Evolutionary conservation across 1,140 invertebrate species (phyloP).

Genomic region (Bombus impatiens): DNA sequence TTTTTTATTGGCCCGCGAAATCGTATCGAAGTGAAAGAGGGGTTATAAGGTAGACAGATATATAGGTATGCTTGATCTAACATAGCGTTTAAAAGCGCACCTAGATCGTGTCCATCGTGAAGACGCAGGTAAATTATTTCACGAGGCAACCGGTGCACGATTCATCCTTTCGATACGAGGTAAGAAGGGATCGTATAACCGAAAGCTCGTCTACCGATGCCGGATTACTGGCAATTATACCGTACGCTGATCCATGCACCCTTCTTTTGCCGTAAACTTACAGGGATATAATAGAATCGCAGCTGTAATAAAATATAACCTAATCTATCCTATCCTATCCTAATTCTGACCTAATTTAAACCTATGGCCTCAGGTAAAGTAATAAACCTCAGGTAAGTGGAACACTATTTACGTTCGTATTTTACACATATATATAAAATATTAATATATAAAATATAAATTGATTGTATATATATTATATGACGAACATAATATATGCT

Average conservation of each 20-base stretch:
- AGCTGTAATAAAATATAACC: slow-evolving; percentile 7
- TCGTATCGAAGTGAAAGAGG: slow-evolving; percentile 13
- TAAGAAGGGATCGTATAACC: slow-evolving; percentile 49
- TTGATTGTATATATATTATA: no score
- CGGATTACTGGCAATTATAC: slow-evolving; percentile 12
- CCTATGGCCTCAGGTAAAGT: no score
- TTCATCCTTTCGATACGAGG: slow-evolving; percentile 48
- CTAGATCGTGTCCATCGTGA: not conserved
- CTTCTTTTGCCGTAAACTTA: slow-evolving; percentile 1
- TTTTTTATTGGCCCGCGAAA: slow-evolving; percentile 6
- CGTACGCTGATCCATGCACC: not conserved
- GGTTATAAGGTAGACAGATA: slow-evolving; percentile 46
- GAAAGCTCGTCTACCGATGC: slow-evolving; percentile 12
- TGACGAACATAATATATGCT: no score
- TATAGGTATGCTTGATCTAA: slow-evolving; percentile 39
- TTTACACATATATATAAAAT: no score
- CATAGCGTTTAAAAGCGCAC: slow-evolving; percentile 44
- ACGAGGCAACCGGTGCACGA: slow-evolving; percentile 61
- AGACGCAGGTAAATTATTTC: slow-evolving; percentile 64
- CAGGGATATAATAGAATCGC: slow-evolving; percentile 3
- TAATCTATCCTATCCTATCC: not conserved
- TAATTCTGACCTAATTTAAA: no score
- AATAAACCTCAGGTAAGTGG: not conserved
- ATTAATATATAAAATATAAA: no score
- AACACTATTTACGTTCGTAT: no score